Evolutionary conservation across 2,797 vertebrate species (phyloP), one percentile per base, ranked within the genome.

Genomic region (Dromococcyx pavoninus): DNA sequence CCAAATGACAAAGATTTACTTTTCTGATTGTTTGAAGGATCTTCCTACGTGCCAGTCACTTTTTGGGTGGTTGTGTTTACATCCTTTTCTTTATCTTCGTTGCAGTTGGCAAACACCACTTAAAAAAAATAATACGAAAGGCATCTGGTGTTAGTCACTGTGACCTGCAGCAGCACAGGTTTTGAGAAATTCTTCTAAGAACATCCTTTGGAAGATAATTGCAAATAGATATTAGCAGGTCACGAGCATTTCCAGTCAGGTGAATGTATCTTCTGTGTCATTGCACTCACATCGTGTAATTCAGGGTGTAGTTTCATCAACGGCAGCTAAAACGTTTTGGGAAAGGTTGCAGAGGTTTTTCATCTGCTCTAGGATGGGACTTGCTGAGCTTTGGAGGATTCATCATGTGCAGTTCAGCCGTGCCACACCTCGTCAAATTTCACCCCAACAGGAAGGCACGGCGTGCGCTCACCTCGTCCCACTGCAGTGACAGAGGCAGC

Each of bases 341-440:
- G 27, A 70, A 37, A 50, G 51, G 21, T n/a, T 60, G 53, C 22
- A 56, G 4, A 27, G 14, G 17, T 35, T 51, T 79, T 66, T 50
- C 17, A 5, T 35, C 1, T 6, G 22, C 24, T 32, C 28, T 25
- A 53, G 22, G 37, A 37, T 0, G 0, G 0, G 1, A 24, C 24
- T 46, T 11, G 16, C 28, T 37, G 72, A 50, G 46, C 35, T 60
- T 21, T 46, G 16, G 70, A 32, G 64, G 41, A 11, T 23, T 16
- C 0, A 0, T 14, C 19, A 53, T 14, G 10, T 25, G n/a, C 17
- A 5, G 39, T 23, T 46, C 39, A 27, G 17, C 33, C 18, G 2
- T 21, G 25, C 39, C 24, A 2, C 11, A 16, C 37, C n/a, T 16
- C 3, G 3, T 57, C 1, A 2, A 9, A 37, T 11, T 37, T 9